Base-by-base conservation (phyloP, 2,888 invertebrate species). In the Nemotelus nigrinus region DNA sequence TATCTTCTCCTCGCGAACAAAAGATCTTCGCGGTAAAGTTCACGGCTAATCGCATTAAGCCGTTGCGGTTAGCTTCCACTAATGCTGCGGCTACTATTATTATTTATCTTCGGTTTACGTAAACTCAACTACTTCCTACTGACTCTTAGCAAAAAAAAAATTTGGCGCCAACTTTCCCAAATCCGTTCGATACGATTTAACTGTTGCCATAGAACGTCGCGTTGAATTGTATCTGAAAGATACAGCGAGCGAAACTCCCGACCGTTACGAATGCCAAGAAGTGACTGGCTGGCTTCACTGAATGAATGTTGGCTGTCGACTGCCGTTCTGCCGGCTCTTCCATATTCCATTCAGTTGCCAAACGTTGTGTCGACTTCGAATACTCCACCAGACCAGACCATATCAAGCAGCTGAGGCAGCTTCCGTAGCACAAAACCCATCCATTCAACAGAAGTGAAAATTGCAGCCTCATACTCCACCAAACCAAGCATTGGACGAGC, bases 371-470 rank as follows among this genome's bases (percentile, higher is more conserved):
- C 60, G 48, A 48, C 60, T 60, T 50, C n/a, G 55, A 43, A 25
- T 7, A 63, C 39, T 43, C 63, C 43, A 63, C 63, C 63, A 63
- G 43, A 43, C 53, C 6, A 53, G 53, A 25, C 25, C 47, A 68
- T 39, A 3, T 25, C 25, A 25, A 25, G 25, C 25, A 25, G 25
- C 25, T 25, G 25, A 53, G 47, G 55, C 74, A 78, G 77, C 60
- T 58, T 72, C 74, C 72, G 60, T 65, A 77, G 72, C 68, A 76
- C 70, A 79, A 74, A 68, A 78, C 70, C 57, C 78, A 77, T 78
- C 75, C 43, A 70, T 53, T 70, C 57, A 57, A 71, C 76, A 77
- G 77, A 79, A 79, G 79, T 79, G 77, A 79, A 79, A 79, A 60
- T 79, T 48, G 60, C 77, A 74, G 50, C 48, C 77, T 63, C 55